Evolutionary conservation across 2,113 vertebrate species (phyloP).

Genomic region (Vireo altiloquus): DNA sequence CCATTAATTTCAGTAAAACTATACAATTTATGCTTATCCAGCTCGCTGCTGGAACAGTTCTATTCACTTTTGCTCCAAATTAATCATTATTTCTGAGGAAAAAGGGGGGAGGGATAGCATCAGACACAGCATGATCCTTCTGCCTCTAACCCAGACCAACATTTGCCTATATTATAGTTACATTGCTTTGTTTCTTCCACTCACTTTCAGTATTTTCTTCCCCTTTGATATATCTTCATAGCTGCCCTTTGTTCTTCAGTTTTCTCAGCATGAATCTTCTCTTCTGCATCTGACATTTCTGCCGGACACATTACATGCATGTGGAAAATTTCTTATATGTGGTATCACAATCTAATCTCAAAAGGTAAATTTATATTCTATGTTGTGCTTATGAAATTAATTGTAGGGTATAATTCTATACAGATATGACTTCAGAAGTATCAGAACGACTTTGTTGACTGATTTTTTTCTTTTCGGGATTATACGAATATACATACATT

Average conservation of each 20-base stretch:
- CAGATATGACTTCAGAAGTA: not conserved
- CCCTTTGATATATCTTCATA: not conserved
- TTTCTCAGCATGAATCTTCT: not conserved
- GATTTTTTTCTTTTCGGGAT: not conserved
- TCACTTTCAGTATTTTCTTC: not conserved
- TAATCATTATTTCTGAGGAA: not conserved
- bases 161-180: not conserved
- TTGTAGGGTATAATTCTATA: not conserved
- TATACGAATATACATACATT: not conserved
- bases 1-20: not conserved
- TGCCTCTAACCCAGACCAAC: not conserved
- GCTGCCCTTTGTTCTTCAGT: not conserved
- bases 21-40: not conserved
- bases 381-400: not conserved
- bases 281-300: not conserved
- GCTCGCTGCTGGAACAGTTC: not conserved
- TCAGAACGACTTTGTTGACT: not conserved
- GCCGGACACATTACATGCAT: not conserved
- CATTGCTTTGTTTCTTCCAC: not conserved
- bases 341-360: not conserved
- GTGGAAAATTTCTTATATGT: not conserved
- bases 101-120: not conserved
- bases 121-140: not conserved
- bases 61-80: not conserved
- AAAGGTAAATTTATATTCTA: not conserved